A percentile compares a stretch with the other conserved stretches of the same genome.
phyloP scores from a whole-genome alignment of 2,888 invertebrate genomes.

The Metellina segmentata region DNA sequence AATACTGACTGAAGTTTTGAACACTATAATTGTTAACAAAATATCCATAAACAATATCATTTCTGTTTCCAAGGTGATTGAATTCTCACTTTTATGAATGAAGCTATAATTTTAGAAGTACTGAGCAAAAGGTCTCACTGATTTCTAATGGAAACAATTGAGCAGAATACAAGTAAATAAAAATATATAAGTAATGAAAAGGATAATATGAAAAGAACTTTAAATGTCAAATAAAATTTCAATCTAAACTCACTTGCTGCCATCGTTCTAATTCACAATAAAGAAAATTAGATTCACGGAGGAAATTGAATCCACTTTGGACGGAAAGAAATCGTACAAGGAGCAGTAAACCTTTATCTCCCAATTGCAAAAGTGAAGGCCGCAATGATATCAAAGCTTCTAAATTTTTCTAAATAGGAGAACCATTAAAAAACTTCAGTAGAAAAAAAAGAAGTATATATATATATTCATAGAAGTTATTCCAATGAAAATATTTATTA shows the following conservation, averaged over 20 bases:
- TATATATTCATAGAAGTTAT: background rate
- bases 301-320: slow-evolving; percentile 86
- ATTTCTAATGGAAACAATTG: background rate
- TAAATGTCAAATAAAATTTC: background rate
- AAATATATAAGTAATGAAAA: background rate
- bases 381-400: slow-evolving; percentile 89
- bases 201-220: background rate
- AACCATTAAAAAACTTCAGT: background rate
- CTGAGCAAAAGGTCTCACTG: background rate
- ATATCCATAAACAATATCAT: background rate
- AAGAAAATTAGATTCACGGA: slow-evolving; percentile 85
- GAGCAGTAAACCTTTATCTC: slow-evolving; percentile 89
- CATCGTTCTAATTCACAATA: slow-evolving; percentile 89
- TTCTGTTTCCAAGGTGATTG: background rate
- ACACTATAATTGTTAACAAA: too few relatives aligned
- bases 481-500: too few relatives aligned
- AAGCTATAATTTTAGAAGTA: too few relatives aligned
- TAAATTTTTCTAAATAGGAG: slow-evolving; percentile 85
- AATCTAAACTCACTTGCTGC: slow-evolving; percentile 82
- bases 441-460: background rate
- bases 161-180: background rate
- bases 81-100: too few relatives aligned
- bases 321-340: slow-evolving; percentile 89
- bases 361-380: slow-evolving; percentile 86
- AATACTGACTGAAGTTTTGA: too few relatives aligned